A percentile compares a stretch with the other conserved stretches of the same genome.
phyloP scores from a whole-genome alignment of 2,797 vertebrate species.

The Alcedo atthis region DNA sequence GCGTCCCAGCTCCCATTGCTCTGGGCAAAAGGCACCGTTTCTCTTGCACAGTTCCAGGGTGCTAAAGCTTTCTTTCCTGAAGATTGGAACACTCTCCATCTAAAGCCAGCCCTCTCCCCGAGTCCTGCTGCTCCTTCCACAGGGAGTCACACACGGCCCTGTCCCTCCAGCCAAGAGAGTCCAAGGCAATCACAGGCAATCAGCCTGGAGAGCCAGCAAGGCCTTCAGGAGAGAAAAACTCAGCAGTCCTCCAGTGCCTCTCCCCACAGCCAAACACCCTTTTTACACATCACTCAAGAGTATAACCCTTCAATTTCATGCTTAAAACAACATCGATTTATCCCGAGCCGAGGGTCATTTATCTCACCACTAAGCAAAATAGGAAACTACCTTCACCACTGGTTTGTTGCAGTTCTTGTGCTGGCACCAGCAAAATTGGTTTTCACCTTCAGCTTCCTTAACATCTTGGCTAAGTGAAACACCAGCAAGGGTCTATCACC shows the following conservation, averaged over 20 bases:
- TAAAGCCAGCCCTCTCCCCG: background rate
- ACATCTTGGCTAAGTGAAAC: background rate
- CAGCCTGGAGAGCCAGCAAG: background rate
- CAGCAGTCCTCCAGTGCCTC: background rate
- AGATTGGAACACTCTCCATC: background rate
- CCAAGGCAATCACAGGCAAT: background rate
- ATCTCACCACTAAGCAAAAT: background rate
- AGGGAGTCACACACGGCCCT: background rate
- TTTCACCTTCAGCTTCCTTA: constrained; percentile 28
- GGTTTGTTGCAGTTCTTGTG: background rate
- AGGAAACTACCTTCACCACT: background rate
- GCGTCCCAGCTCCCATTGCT: background rate
- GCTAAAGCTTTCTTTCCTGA: constrained; percentile 42
- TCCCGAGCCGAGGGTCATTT: background rate
- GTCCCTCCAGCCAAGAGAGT: background rate
- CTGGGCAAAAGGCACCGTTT: background rate
- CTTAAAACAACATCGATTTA: background rate
- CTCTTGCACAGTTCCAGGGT: background rate
- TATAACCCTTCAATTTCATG: background rate
- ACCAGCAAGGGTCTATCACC: background rate
- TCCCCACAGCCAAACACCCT: accelerated
- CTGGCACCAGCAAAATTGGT: background rate
- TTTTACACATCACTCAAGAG: background rate
- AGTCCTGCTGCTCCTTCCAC: background rate
- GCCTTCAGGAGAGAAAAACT: background rate